phyloP scores from a whole-genome alignment of 2,888 invertebrate genomes.

The Drosophila testacea region DNA sequence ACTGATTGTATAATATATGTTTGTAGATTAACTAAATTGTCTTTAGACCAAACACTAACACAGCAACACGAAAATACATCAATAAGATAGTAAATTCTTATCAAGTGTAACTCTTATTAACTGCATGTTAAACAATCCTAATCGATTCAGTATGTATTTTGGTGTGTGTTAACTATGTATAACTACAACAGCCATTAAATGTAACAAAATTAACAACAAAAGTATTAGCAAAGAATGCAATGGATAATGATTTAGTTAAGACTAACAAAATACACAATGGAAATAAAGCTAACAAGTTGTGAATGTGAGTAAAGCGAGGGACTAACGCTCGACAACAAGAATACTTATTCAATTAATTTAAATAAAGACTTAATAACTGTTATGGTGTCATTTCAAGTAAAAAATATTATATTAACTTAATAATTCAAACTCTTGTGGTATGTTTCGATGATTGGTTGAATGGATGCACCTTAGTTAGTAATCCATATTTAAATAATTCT shows the following conservation, averaged over 20 bases:
- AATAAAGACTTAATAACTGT: slow-evolving; percentile 77
- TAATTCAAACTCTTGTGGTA: slow-evolving; percentile 6
- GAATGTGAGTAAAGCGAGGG: slow-evolving; percentile 17
- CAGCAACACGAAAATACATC: slow-evolving; percentile 33
- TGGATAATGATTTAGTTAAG: slow-evolving; percentile 24
- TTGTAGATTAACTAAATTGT: slow-evolving; percentile 48
- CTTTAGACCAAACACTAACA: slow-evolving; percentile 33
- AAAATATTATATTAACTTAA: neutral
- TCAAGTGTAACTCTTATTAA: slow-evolving; percentile 42
- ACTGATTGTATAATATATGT: slow-evolving; percentile 32
- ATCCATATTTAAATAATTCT: neutral
- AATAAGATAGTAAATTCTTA: slow-evolving; percentile 40
- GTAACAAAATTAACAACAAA: slow-evolving; percentile 14
- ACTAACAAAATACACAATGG: slow-evolving; percentile 5
- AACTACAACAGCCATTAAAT: slow-evolving; percentile 30
- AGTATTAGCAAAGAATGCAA: slow-evolving; percentile 10
- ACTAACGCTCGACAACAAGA: slow-evolving; percentile 33
- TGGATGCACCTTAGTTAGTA: neutral
- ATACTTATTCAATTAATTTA: slow-evolving; percentile 72
- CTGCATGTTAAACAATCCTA: slow-evolving; percentile 49
- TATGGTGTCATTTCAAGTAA: slow-evolving; percentile 57
- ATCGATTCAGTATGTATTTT: slow-evolving; percentile 63
- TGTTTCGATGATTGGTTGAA: neutral
- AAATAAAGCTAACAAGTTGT: slow-evolving; percentile 18
- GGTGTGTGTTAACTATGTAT: slow-evolving; percentile 65